phyloP scores from a whole-genome alignment of 1,140 invertebrate genomes.

The Drosophila repletoides region DNA sequence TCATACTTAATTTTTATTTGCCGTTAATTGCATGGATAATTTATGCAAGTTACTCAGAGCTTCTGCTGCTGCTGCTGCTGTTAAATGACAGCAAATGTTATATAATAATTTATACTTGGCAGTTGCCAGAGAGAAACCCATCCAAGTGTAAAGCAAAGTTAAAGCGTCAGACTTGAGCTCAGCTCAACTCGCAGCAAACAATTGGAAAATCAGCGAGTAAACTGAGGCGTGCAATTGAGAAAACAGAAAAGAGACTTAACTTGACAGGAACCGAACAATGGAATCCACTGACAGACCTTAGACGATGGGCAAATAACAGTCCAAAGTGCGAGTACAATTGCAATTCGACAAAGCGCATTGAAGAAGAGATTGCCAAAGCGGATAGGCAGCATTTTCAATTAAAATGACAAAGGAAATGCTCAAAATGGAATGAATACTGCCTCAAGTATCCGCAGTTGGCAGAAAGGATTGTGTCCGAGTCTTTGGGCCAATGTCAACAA shows the following conservation, averaged over 20 bases:
- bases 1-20: not conserved
- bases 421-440: not conserved
- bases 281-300: constrained; percentile 7
- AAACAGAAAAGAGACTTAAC: not conserved
- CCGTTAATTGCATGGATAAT: constrained; percentile 27
- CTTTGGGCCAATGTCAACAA: constrained; percentile 19
- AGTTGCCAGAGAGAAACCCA: not conserved
- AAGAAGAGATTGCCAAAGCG: constrained; percentile 2
- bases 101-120: constrained; percentile 11
- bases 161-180: constrained; percentile 1
- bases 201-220: constrained; percentile 3
- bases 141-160: constrained; percentile 2
- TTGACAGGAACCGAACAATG: constrained; percentile 21
- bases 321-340: constrained; percentile 37
- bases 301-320: constrained; percentile 29
- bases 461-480: constrained; percentile 13
- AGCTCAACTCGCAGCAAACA: constrained; percentile 1
- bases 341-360: constrained; percentile 8
- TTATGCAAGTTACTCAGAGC: constrained; percentile 14
- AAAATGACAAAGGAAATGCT: constrained; percentile 60
- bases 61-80: not conserved
- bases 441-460: not conserved
- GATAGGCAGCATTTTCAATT: constrained; percentile 56
- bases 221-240: too few relatives aligned
- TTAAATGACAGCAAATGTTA: constrained; percentile 14